A percentile compares a stretch with the other conserved stretches of the same genome.
Conservation (phyloP, 2,888 invertebrate species). For the Trilocha varians region DNA sequence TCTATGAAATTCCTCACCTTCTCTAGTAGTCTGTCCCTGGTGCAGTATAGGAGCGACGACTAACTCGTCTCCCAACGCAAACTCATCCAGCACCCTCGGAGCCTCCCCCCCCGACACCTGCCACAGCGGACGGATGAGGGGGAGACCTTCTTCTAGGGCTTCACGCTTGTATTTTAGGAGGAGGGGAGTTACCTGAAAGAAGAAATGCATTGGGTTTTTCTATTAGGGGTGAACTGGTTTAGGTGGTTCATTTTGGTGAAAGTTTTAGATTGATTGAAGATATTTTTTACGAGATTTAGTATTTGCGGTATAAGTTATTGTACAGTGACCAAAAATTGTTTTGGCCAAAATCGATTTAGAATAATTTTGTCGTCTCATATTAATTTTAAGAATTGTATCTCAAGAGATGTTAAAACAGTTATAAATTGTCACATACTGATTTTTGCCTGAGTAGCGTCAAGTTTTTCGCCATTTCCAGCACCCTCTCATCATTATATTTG, state of each 20-base stretch:
- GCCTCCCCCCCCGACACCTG: conserved; percentile 89
- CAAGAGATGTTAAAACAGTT: too few species aligned
- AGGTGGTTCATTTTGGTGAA: background rate
- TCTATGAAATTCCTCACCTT: too few species aligned
- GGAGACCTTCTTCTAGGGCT: conserved; percentile 85
- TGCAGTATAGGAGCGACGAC: conserved; percentile 91
- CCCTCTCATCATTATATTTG: conserved; percentile 85
- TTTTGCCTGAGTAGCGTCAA: conserved; percentile 83
- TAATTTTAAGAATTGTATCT: too few species aligned
- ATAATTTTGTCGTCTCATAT: too few species aligned
- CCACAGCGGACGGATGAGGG: conserved; percentile 92
- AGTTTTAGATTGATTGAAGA: too few species aligned
- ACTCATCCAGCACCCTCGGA: conserved; percentile 85
- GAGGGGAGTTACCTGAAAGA: conserved; percentile 78
- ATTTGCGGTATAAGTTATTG: too few species aligned
- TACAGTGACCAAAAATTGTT: too few species aligned
- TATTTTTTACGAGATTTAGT: too few species aligned
- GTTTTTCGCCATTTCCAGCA: conserved; percentile 83
- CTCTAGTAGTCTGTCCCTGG: conserved; percentile 79
- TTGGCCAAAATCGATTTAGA: too few species aligned
- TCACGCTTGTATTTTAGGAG: conserved; percentile 84
- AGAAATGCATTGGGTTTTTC: background rate
- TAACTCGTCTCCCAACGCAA: conserved; percentile 90
- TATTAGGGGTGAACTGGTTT: background rate
- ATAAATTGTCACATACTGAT: conserved; percentile 60